Conservation (phyloP, 2,113 vertebrate species). For the Heteronetta atricapilla region DNA sequence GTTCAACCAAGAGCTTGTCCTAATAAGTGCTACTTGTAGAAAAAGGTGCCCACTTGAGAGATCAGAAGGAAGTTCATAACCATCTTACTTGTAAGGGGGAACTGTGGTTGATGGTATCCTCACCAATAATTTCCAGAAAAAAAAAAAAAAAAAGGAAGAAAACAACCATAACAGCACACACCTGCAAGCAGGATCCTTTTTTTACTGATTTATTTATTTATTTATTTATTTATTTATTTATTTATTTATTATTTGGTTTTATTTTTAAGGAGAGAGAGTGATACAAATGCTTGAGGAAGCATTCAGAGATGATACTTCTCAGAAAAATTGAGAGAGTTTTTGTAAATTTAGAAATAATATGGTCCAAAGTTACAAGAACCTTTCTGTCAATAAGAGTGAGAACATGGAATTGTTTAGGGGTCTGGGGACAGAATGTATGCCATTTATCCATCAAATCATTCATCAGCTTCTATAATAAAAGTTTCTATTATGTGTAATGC, state of each 20-base stretch:
- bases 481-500: not conserved
- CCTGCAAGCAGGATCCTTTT: not conserved
- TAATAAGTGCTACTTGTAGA: not conserved
- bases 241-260: no score
- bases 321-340: not conserved
- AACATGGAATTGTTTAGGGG: not conserved
- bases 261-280: no score
- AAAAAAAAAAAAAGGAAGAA: not conserved
- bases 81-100: not conserved
- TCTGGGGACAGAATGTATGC: not conserved
- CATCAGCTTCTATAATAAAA: not conserved
- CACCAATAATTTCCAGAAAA: not conserved
- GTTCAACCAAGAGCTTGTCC: not conserved
- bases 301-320: not conserved
- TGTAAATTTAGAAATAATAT: not conserved
- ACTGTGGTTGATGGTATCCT: not conserved
- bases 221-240: no score
- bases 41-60: not conserved
- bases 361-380: not conserved
- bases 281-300: not conserved
- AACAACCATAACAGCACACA: not conserved
- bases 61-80: not conserved
- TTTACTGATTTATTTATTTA: not conserved
- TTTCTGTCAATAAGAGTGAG: not conserved
- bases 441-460: not conserved